Evolutionary conservation across 2,888 invertebrate genomes (phyloP).

Genomic region (Drosophila mimica): DNA sequence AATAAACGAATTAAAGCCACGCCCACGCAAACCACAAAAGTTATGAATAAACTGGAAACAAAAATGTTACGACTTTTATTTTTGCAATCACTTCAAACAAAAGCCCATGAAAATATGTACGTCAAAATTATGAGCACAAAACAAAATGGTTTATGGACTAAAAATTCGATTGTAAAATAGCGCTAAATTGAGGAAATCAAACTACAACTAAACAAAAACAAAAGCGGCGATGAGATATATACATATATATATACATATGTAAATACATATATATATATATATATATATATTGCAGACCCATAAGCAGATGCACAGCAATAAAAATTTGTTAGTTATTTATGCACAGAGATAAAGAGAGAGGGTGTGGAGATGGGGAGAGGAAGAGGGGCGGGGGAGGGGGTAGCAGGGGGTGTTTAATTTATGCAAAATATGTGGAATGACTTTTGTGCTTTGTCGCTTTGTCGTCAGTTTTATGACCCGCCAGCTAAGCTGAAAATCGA

Average conservation of each 20-base stretch:
- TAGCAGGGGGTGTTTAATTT: slow-evolving; percentile 48
- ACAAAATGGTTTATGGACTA: background rate
- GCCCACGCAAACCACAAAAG: slow-evolving; percentile 11
- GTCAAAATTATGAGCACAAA: background rate
- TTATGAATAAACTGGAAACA: slow-evolving; percentile 8
- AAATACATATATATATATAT: background rate
- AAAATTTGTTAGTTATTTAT: slow-evolving; percentile 62
- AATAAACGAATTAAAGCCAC: slow-evolving; percentile 15
- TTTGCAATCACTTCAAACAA: slow-evolving; percentile 8
- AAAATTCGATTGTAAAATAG: slow-evolving; percentile 14
- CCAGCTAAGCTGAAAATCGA: slow-evolving; percentile 5
- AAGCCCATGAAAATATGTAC: background rate
- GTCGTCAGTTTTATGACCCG: slow-evolving; percentile 51
- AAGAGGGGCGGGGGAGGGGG: too few relatives aligned
- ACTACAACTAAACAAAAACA: slow-evolving; percentile 14
- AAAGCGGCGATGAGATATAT: background rate
- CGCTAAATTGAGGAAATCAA: slow-evolving; percentile 44
- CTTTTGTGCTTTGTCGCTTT: slow-evolving; percentile 34
- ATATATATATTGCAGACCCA: slow-evolving; percentile 16
- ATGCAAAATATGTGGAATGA: slow-evolving; percentile 69
- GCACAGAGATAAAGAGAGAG: slow-evolving; percentile 17
- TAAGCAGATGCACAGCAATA: slow-evolving; percentile 45
- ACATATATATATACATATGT: background rate
- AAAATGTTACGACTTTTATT: slow-evolving; percentile 15
- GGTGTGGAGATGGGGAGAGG: fast-evolving